Base-by-base conservation (phyloP, 2,797 vertebrate species). In the Benthosema pterotum region DNA sequence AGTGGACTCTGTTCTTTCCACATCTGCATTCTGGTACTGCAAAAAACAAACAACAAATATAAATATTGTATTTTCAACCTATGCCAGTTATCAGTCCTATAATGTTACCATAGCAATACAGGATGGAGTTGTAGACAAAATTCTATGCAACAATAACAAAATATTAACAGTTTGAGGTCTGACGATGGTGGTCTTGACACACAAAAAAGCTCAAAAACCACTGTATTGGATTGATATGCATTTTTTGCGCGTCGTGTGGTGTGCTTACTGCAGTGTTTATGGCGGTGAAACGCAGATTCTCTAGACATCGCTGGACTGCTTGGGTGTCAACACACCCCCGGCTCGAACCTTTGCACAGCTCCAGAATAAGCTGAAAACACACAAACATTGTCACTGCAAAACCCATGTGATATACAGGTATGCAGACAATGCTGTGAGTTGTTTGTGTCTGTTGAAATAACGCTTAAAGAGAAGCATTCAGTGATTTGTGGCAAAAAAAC, bases 1-100 rank as follows among this genome's bases (percentile, higher is more conserved):
- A n/a, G 87, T 94, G 47, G 86, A 82, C 58, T 88, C 86, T 1
- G 90, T 91, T 2, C 83, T 82, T 50, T 71, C 86, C 67, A 95
- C 77, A 58, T 94, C 92, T 32, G 59, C 77, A 54, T 92, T 78
- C 45, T 87, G 82, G 57, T 50, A 75, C 89, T 89, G 70, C 49
- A 69, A 75, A 17, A 67, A 73, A 1, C 54, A 22, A 49, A 18
- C 15, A 2, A 32, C 17, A 6, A 48, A 38, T 9, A 38, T 8
- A 38, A 11, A 15, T 17, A n/a, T 7, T 46, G 2, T n/a, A n/a
- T n/a, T n/a, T n/a, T 15, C 28, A 15, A 11, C 28, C 2, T 16
- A 15, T 8, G 13, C 4, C 15, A 25, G 28, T 61, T 47, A 54
- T 11, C 9, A 0, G 4, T 15, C 5, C 0, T 3, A 43, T n/a